Percentiles rank a stretch among this genome's conserved stretches.
These are phyloP conservation scores for Anoncus sp. DNA, from an alignment of 2,888 invertebrate species.

Conservation along the genomic window DNA sequence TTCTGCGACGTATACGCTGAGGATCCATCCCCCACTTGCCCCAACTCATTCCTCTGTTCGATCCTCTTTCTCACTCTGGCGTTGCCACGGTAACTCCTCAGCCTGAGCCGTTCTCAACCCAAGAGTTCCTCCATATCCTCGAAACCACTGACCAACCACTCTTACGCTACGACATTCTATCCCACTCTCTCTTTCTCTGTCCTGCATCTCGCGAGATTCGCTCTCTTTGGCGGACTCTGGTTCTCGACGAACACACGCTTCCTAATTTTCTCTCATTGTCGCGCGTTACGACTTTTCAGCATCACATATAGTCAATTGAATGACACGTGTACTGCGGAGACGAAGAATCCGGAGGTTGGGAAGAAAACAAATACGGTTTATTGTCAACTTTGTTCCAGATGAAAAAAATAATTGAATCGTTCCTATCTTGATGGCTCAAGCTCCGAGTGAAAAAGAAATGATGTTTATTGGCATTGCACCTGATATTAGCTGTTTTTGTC, in stretches of 20 bases:
- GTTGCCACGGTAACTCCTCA: constrained; percentile 68
- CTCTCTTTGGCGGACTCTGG: not conserved
- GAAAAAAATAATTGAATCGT: constrained; percentile 8
- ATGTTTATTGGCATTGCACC: no score
- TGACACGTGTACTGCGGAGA: constrained; percentile 6
- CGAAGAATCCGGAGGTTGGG: not conserved
- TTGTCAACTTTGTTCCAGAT: not conserved
- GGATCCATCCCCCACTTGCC: constrained; percentile 10
- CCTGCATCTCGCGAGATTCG: not conserved
- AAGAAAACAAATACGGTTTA: constrained; percentile 3
- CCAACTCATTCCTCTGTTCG: constrained; percentile 17
- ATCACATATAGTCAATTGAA: constrained; percentile 59
- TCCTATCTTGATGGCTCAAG: no score
- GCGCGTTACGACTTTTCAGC: not conserved
- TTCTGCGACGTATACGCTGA: constrained; percentile 65
- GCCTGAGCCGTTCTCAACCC: constrained; percentile 64
- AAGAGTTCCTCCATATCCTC: constrained; percentile 37
- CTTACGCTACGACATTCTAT: constrained; percentile 27
- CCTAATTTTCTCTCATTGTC: constrained; percentile 52
- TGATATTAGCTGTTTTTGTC: no score
- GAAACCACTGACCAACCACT: constrained; percentile 31
- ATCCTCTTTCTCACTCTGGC: constrained; percentile 55
- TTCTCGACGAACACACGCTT: constrained; percentile 33
- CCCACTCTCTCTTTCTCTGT: constrained; percentile 32
- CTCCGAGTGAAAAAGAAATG: not conserved